Evolutionary conservation across 2,113 vertebrate species (phyloP).

Genomic region (Vidua macroura): DNA sequence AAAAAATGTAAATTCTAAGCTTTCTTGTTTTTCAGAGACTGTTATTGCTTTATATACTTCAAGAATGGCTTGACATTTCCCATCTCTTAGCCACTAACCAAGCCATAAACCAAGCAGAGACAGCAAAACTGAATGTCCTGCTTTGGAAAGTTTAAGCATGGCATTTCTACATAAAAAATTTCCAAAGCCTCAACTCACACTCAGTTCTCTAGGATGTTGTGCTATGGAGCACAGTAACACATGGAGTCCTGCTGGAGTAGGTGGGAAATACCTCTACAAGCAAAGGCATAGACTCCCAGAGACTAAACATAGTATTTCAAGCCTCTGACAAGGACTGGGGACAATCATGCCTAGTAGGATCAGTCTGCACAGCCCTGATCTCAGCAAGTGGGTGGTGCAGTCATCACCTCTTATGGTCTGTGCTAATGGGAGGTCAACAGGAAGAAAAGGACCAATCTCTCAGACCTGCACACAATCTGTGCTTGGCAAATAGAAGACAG

Average conservation of each 20-base stretch:
- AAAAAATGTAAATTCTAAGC: not conserved
- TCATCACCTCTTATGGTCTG: not conserved
- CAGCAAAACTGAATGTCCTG: not conserved
- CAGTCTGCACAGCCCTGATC: not conserved
- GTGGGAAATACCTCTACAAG: not conserved
- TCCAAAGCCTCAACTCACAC: not conserved
- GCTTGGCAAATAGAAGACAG: not conserved
- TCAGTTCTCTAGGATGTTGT: not conserved
- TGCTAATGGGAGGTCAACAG: not conserved
- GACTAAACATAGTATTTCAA: not conserved
- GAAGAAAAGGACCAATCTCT: not conserved
- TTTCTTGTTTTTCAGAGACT: not conserved
- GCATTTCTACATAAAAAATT: not conserved
- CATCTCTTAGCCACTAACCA: not conserved
- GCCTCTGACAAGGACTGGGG: not conserved
- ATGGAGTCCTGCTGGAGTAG: not conserved
- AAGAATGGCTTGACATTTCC: not conserved
- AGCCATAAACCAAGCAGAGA: not conserved
- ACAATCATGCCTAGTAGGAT: not conserved
- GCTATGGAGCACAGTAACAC: not conserved
- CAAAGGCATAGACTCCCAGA: not conserved
- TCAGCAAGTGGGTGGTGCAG: not conserved
- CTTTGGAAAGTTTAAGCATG: not conserved
- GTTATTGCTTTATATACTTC: not conserved
- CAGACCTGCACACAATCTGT: not conserved